Evolutionary conservation across 2,797 vertebrate species (phyloP), one percentile per base, ranked within the genome.

Genomic region (Peromyscus aztecus): DNA sequence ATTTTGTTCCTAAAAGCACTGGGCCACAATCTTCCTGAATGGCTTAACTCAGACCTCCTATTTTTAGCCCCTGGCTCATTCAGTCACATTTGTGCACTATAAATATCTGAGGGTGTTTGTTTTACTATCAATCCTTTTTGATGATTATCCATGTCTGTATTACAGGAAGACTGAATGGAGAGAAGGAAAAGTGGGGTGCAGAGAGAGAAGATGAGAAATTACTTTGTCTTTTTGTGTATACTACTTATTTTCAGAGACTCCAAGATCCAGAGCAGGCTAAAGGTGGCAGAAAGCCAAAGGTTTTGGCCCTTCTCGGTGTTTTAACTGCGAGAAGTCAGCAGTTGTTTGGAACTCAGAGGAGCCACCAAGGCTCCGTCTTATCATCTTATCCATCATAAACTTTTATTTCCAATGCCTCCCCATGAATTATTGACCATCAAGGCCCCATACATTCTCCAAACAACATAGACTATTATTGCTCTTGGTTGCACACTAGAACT

Each of bases 71-170:
- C 40, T 96, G 97, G 96, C 59, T 88, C 96, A 87, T 97, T 97
- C 98, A 98, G 97, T 94, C 96, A 91, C 75, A 96, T 94, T 98
- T 97, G 61, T 95, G 97, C 96, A 84, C 98, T 98, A 98, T 98
- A 98, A 98, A 98, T 98, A 98, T 88, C 80, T 97, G 97, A 96
- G 90, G 37, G 40, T 57, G 94, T 61, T 97, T 97, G 96, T 86
- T 97, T 97, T 92, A 96, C 92, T 89, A 93, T 94, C 87, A 91
- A 88, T 67, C 94, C 91, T 98, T 98, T 97, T 96, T 95, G 94
- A 94, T 94, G 95, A 97, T 97, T 98, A 97, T 95, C 73, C 91
- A 90, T 95, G 96, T 89, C 97, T 96, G 90, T 83, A 95, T 93
- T 96, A 97, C 77, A 96, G 4, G 19, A 2, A 24, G 37, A 90